Evolutionary conservation across 2,113 vertebrate species (phyloP), one percentile per base, ranked within the genome.

Genomic region (Cyprinodon variegatus): DNA sequence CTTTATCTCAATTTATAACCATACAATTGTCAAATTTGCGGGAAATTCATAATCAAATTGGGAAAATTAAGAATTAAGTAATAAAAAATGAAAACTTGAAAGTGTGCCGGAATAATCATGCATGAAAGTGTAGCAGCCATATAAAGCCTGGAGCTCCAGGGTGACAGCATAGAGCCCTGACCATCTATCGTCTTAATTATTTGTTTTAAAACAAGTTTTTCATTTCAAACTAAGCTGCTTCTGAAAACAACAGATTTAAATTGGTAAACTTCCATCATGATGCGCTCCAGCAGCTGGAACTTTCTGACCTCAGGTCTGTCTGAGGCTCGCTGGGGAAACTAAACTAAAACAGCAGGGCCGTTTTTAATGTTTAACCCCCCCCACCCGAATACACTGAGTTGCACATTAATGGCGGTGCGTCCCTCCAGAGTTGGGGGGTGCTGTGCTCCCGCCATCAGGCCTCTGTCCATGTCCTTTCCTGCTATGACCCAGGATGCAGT

Each of bases 401-500:
- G 61, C 65, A n/a, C 29, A 69, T 86, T 84, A 92, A 79, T 89
- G 91, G 70, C 76, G 22, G 70, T 91, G 89, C 11, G 88, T 77
- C 65, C 91, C 94, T 82, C 93, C 93, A 50, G 93, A 91, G 72
- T 88, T 91, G 22, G 89, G 85, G 69, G 94, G 94, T 67, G 64
- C 87, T 62, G 91, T 90, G 70, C 76, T 78, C 43, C 92, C 94
- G 11, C 91, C 93, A 0, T 92, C 85, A 22, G 88, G 94, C 61
- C 89, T 94, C 65, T 94, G 95, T 92, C 92, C 94, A 15, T 94
- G 92, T 53, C 85, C 91, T 86, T 93, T 91, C 61, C 93, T 83
- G 89, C 94, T 94, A 73, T 98, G 96, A 76, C 96, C 96, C 68
- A 96, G 92, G 73, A 97, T 94, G 69, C 97, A 98, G 89, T 97